Evolutionary conservation across 2,888 invertebrate genomes (phyloP), one percentile per base, ranked within the genome.

Genomic region (Pelosia muscerda): DNA sequence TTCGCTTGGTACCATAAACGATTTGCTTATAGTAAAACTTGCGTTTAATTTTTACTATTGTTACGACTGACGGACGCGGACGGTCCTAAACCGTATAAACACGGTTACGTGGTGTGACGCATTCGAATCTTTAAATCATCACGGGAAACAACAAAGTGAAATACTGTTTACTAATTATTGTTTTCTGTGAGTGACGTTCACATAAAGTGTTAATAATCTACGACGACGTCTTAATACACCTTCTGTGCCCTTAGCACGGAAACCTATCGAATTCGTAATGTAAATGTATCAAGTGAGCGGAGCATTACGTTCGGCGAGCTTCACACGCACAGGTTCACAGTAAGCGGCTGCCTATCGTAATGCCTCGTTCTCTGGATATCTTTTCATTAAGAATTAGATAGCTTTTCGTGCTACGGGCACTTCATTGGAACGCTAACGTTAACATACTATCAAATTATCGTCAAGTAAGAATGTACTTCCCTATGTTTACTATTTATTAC

Each of bases 1-100:
- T 88, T 89, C 89, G 84, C 86, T 78, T 73, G 67, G 72, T 81
- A 77, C 79, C 80, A 79, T 82, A 81, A 73, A 74, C 69, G 62
- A 75, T 75, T 70, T 72, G 69, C 72, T 70, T 74, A 74, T 68
- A 73, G 57, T 68, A 71, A 62, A 63, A 68, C 66, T 72, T 23
- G 60, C 63, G 26, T 72, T 69, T 61, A 38, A 67, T 59, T 58
- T 65, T 23, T 53, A 66, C 25, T 23, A 64, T 19, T 57, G 4
- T 34, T 57, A 53, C 11, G 26, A n/a, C 8, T 53, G 26, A 5
- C n/a, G 31, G 15, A 23, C 2, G 13, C 8, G 28, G 26, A 5
- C n/a, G 31, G 15, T 34, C 2, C n/a, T 28, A 34, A 63, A 22
- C 11, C 22, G n/a, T 31, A 28, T 6, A 55, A 22, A 34, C 19